Base-by-base conservation (phyloP, 2,797 vertebrate species). In the Pteropus rufus region DNA sequence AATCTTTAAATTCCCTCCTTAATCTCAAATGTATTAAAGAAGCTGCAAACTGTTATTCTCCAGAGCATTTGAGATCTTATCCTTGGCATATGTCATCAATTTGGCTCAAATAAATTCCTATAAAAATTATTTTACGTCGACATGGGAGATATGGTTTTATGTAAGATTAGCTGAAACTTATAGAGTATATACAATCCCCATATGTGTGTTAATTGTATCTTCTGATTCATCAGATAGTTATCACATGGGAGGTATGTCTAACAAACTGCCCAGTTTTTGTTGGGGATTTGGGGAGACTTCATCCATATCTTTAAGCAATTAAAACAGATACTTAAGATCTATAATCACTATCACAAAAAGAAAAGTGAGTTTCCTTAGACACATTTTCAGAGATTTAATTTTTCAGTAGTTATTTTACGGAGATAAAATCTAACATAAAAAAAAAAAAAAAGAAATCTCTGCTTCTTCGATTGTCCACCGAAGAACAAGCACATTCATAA, bases 381-480 rank as follows among this genome's bases (percentile, higher is more conserved):
- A 12, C 75, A 62, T 91, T 94, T 96, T 94, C 65, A 94, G 41
- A 89, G 34, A 86, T 89, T 93, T 87, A 31, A 44, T 90, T 89
- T 87, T 94, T 73, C 31, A 69, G 39, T 65, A 56, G 39, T 89
- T 94, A 73, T 82, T 96, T 91, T 65, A 94, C 14, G 82, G 56
- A 93, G 52, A 87, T 34, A 21, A 91, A 96, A 39, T 87, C 73
- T 83, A 91, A 87, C 54, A 76, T 58, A 64, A 26, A 54, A 39
- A 26, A 29, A 86, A 29, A 86, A 64, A 46, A 72, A 69, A 79
- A 96, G 36, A 36, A 69, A 36, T 18, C 31, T 72, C 26, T 12
- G 3, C n/a, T 91, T 72, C 89, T 96, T 97, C 95, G 84, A 92
- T 88, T 93, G 96, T 84, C 84, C 83, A 79, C 26, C n/a, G 87